Conservation (phyloP, 1,140 invertebrate genomes). For the Aplysia californica region DNA sequence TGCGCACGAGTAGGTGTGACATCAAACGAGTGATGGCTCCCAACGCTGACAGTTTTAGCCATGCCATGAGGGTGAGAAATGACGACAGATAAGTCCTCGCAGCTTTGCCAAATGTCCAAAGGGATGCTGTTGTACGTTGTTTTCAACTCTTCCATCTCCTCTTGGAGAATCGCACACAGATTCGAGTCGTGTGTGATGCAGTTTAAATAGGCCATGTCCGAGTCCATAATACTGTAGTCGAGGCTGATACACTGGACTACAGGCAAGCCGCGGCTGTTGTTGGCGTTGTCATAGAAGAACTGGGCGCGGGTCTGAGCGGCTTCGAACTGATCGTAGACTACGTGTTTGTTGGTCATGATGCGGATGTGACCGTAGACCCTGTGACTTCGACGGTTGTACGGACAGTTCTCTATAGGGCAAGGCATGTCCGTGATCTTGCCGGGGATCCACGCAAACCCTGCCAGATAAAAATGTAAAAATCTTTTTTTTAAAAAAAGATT, state of each 20-base stretch:
- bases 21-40: not conserved
- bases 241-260: not conserved
- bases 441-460: not conserved
- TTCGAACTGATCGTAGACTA: not conserved
- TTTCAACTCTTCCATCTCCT: not conserved
- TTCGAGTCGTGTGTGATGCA: not conserved
- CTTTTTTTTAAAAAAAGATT: too few relatives aligned
- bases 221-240: not conserved
- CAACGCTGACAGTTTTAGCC: not conserved
- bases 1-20: not conserved
- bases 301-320: not conserved
- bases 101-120: not conserved
- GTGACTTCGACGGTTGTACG: not conserved
- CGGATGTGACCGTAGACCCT: not conserved
- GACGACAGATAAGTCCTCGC: not conserved
- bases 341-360: constrained; percentile 1
- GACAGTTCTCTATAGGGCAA: not conserved
- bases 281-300: not conserved
- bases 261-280: not conserved
- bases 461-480: not conserved
- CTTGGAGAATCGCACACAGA: not conserved
- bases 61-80: not conserved
- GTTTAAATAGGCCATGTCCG: not conserved
- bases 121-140: not conserved
- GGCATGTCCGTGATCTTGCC: not conserved